Evolutionary conservation across 2,113 vertebrate genomes (phyloP).

Genomic region (Pachycephala philippinensis): DNA sequence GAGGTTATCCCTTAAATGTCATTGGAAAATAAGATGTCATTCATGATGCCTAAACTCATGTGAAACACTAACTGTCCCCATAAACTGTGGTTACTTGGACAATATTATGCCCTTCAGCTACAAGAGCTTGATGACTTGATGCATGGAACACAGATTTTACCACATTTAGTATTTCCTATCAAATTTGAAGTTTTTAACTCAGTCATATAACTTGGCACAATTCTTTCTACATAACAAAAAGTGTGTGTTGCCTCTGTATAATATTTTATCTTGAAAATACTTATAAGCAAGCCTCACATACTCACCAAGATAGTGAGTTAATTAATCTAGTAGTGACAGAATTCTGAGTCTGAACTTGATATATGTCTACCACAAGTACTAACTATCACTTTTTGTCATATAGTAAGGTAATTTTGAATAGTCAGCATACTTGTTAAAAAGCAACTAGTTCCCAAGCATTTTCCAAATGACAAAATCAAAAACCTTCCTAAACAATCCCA

Average conservation of each 20-base stretch:
- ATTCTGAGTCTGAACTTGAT: not conserved
- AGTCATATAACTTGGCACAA: not conserved
- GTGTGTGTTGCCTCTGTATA: not conserved
- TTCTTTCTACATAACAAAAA: not conserved
- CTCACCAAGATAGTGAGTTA: not conserved
- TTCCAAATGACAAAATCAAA: not conserved
- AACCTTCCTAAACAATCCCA: accelerated
- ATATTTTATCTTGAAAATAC: not conserved
- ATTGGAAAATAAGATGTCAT: not conserved
- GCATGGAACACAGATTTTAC: not conserved
- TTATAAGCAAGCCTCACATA: not conserved
- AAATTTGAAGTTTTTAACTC: not conserved
- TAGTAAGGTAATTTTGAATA: not conserved
- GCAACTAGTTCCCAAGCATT: not conserved
- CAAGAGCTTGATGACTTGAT: not conserved
- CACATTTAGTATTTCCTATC: not conserved
- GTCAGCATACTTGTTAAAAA: not conserved
- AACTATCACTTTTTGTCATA: not conserved
- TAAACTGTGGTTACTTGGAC: not conserved
- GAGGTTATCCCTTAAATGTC: not conserved
- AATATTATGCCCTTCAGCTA: not conserved
- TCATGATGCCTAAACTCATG: not conserved
- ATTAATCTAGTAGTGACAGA: not conserved
- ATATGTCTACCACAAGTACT: not conserved
- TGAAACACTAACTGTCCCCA: not conserved